Conservation (phyloP, 1,140 invertebrate species). For the Drosophila seguyi region DNA sequence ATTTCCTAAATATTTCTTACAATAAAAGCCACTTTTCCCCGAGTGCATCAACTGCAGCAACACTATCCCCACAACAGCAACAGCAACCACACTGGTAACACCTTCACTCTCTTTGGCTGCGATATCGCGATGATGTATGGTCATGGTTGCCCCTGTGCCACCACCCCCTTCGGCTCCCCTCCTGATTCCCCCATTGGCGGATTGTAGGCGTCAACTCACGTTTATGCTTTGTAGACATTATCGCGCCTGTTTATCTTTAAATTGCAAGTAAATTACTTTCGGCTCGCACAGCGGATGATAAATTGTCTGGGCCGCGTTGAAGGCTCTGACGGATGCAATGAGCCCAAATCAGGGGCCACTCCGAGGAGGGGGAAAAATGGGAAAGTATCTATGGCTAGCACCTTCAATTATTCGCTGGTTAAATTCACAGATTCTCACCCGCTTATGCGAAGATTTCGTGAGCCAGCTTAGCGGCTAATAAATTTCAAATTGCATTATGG, state of each 20-base stretch:
- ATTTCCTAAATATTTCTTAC: not conserved
- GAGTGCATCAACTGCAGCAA: constrained; percentile 16
- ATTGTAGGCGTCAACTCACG: constrained; percentile 85
- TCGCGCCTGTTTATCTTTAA: constrained; percentile 84
- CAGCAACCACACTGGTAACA: constrained; percentile 61
- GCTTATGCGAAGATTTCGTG: constrained; percentile 30
- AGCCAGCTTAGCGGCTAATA: constrained; percentile 37
- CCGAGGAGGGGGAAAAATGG: not conserved
- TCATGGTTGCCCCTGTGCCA: constrained; percentile 35
- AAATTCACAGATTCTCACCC: constrained; percentile 44
- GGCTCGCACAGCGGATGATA: constrained; percentile 77
- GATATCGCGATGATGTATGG: constrained; percentile 77
- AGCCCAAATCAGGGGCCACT: constrained; percentile 16
- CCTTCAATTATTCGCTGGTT: constrained; percentile 33
- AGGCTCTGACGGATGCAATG: constrained; percentile 76
- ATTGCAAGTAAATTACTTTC: constrained; percentile 84
- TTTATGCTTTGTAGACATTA: constrained; percentile 84
- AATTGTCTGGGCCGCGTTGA: constrained; percentile 75
- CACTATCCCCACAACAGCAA: constrained; percentile 31
- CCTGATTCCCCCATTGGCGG: constrained; percentile 16
- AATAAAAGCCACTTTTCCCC: not conserved
- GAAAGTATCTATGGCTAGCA: constrained; percentile 41
- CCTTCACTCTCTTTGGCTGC: constrained; percentile 73
- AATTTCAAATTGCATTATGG: constrained; percentile 29
- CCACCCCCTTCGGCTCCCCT: not conserved